Conservation (phyloP, 2,797 vertebrate genomes). For the Sparus aurata region DNA sequence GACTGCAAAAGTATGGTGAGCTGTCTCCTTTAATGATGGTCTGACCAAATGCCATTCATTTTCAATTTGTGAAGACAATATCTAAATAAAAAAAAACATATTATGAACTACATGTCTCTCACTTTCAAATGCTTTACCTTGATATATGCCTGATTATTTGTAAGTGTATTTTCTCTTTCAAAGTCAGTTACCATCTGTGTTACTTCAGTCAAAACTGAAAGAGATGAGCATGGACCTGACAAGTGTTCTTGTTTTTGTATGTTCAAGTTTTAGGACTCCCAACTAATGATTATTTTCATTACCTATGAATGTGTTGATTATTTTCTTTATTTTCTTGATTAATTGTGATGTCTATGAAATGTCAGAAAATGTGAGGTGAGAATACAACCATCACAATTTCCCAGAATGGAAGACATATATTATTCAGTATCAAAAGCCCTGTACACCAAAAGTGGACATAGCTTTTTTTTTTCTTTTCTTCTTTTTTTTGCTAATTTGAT, state of each 20-base stretch:
- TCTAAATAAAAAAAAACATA: slow-evolving; percentile 78
- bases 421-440: background rate
- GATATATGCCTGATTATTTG: background rate
- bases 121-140: slow-evolving; percentile 25
- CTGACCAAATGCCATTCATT: slow-evolving; percentile 66
- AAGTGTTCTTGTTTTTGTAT: background rate
- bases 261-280: background rate
- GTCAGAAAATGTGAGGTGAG: background rate
- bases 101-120: slow-evolving; percentile 43
- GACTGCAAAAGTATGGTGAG: slow-evolving; percentile 72
- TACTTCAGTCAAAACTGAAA: background rate
- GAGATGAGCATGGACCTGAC: background rate
- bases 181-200: background rate
- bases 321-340: background rate
- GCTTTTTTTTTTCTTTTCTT: too few species aligned
- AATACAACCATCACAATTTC: background rate
- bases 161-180: background rate
- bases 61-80: slow-evolving; percentile 74
- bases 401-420: background rate
- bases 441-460: background rate
- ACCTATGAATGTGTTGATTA: background rate
- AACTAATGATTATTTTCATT: background rate
- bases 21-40: slow-evolving; percentile 68
- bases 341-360: background rate
- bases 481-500: background rate